phyloP scores from a whole-genome alignment of 1,140 invertebrate species.

The Bradysia coprophila region DNA sequence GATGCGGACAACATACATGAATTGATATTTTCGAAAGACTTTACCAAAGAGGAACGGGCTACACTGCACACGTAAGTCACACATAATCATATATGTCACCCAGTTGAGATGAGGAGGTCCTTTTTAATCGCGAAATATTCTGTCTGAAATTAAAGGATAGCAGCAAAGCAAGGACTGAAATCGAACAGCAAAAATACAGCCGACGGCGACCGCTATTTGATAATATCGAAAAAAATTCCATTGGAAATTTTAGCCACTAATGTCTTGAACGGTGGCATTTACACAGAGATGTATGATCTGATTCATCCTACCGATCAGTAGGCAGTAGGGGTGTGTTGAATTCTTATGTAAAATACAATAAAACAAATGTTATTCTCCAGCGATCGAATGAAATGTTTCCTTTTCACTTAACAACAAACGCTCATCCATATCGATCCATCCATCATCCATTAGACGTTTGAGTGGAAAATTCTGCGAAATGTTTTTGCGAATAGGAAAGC shows the following conservation, averaged over 20 bases:
- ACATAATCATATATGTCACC: not conserved
- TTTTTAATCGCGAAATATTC: not conserved
- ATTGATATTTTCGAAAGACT: conserved; percentile 45
- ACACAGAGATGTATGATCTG: not conserved
- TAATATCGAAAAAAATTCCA: not conserved
- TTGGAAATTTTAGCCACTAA: not conserved
- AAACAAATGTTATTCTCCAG: too few relatives aligned
- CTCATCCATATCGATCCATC: too few relatives aligned
- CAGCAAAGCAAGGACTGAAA: not conserved
- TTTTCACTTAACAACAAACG: too few relatives aligned
- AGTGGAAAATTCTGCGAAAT: too few relatives aligned
- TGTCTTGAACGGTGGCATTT: not conserved
- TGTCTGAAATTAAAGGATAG: not conserved
- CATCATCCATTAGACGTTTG: too few relatives aligned
- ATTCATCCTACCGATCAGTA: not conserved
- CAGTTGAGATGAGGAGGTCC: not conserved
- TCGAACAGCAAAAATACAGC: not conserved
- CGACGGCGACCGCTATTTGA: not conserved
- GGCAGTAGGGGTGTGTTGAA: too few relatives aligned
- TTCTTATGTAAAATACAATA: too few relatives aligned
- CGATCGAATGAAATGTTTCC: too few relatives aligned
- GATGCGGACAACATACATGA: conserved; percentile 31
- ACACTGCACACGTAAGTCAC: conserved; percentile 37
- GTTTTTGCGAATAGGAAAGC: too few relatives aligned
- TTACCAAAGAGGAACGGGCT: conserved; percentile 49